Evolutionary conservation across 2,797 vertebrate species (phyloP), one percentile per base, ranked within the genome.

Genomic region (Dromococcyx pavoninus): DNA sequence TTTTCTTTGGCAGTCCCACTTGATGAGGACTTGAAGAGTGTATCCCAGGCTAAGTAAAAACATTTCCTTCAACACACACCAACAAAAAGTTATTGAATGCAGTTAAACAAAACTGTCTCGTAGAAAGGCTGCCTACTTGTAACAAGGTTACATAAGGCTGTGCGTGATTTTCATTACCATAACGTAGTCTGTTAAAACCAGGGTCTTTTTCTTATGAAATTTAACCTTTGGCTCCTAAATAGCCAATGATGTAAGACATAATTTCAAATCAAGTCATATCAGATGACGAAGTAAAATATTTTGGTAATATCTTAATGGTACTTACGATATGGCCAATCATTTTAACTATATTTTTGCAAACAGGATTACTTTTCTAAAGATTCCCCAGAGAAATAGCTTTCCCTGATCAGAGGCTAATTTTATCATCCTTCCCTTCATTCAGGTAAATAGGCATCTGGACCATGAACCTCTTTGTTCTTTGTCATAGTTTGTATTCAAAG

Each of bases 401-500:
- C 73, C 43, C 54, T 39, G 33, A 61, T 81, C 33, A 91, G 24
- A 87, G 27, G 61, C 66, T 73, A 46, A 27, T 84, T 89, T 85
- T 67, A 57, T 56, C 53, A 71, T 77, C 44, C 86, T 56, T 48
- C 7, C 17, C 35, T 58, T 30, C 62, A 27, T 72, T 88, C 48
- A 84, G 21, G 25, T 85, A 91, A 96, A 43, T 13, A 90, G 32
- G 53, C 54, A 41, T 9, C 8, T 75, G 18, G 32, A 18, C 32
- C 79, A 74, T 9, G 15, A 96, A 88, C 79, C 81, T 58, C 73
- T 77, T 58, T 64, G n/a, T 79, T 35, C 41, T 70, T 88, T 22
- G 24, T 41, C 14, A 10, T 53, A 93, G 79, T 62, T 79, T 93
- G 81, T 28, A 89, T 91, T 84, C 17, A 78, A 93, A 96, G 90